Conservation (phyloP, 2,113 vertebrate genomes). For the Carettochelys insculpta region DNA sequence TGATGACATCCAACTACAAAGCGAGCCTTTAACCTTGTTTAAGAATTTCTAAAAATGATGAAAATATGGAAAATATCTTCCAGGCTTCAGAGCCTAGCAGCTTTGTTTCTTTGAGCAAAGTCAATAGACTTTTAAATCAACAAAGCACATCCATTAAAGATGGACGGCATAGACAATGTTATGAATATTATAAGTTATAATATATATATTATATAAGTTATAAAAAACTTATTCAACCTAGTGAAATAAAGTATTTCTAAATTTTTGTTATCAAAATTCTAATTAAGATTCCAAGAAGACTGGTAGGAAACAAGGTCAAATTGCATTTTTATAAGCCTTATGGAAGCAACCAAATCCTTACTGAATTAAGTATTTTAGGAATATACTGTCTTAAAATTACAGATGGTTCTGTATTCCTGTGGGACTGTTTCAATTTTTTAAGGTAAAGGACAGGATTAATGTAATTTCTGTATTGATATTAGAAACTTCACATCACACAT, state of each 20-base stretch:
- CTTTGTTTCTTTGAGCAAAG: not conserved
- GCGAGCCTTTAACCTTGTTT: not conserved
- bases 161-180: not conserved
- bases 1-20: not conserved
- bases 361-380: too few relatives aligned
- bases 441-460: too few relatives aligned
- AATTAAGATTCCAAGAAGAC: not conserved
- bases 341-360: too few relatives aligned
- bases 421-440: too few relatives aligned
- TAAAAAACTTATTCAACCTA: fast-evolving
- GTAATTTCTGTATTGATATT: too few relatives aligned
- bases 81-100: not conserved
- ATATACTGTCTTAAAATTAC: too few relatives aligned
- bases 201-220: too few relatives aligned
- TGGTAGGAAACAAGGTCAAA: not conserved
- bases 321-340: fast-evolving
- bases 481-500: too few relatives aligned
- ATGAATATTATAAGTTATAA: too few relatives aligned
- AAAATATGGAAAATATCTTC: not conserved
- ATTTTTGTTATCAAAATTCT: not conserved
- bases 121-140: not conserved
- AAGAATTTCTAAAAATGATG: not conserved
- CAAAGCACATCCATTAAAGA: not conserved
- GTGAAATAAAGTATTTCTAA: not conserved
- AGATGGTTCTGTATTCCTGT: too few relatives aligned